phyloP scores from a whole-genome alignment of 2,113 vertebrate species.

The Scopus umbretta region DNA sequence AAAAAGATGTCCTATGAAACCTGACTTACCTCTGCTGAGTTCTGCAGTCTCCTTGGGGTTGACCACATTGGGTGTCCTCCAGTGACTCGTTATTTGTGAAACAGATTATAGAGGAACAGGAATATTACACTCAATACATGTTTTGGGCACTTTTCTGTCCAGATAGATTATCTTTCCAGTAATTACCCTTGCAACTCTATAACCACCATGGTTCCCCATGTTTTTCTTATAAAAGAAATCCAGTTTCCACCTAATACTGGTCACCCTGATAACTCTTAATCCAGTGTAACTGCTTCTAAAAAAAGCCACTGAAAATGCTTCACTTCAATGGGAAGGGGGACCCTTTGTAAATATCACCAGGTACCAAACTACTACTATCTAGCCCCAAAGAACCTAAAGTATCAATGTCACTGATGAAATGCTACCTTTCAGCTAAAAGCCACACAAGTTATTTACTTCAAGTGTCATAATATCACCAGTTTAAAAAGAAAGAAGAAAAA shows the following conservation, averaged over 20 bases:
- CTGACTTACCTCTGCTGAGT: background rate
- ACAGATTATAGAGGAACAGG: background rate
- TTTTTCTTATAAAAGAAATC: background rate
- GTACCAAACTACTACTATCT: background rate
- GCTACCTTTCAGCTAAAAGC: background rate
- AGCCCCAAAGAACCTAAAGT: background rate
- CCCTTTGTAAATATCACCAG: background rate
- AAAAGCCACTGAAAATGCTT: background rate
- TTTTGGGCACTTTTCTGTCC: background rate
- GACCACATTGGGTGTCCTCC: background rate
- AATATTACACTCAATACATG: background rate
- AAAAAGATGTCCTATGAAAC: background rate
- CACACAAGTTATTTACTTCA: background rate
- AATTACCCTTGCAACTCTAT: background rate
- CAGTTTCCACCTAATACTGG: background rate
- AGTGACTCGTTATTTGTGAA: background rate
- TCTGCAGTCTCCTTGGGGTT: background rate
- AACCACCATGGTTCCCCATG: background rate
- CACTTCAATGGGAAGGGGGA: background rate
- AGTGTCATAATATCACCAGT: background rate
- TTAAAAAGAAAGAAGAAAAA: background rate
- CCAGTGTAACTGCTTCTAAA: background rate
- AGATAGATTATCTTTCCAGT: background rate
- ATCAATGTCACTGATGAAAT: background rate
- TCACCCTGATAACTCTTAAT: background rate